phyloP scores from a whole-genome alignment of 1,140 invertebrate species.

The Colletes gigas region DNA sequence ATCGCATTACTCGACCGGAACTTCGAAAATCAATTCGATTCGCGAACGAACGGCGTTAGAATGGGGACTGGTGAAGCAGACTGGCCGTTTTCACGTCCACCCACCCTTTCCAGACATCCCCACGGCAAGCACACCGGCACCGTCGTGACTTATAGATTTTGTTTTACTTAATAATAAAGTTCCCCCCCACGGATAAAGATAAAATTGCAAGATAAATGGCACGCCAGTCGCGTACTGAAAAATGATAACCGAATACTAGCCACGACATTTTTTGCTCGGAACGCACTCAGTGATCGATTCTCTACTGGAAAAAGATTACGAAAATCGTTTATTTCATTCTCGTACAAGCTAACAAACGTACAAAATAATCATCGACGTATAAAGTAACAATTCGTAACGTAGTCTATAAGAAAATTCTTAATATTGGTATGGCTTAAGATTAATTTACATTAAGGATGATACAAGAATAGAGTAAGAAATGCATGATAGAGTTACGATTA shows the following conservation, averaged over 20 bases:
- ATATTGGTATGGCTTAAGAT: not conserved
- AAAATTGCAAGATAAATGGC: conserved; percentile 52
- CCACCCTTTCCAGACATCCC: not conserved
- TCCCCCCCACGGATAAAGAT: conserved; percentile 33
- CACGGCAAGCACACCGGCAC: not conserved
- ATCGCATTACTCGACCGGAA: conserved; percentile 52
- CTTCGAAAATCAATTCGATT: conserved; percentile 66
- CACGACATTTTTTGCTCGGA: conserved; percentile 31
- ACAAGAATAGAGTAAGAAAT: not conserved
- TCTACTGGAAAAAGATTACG: conserved; percentile 44
- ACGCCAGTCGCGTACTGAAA: conserved; percentile 19
- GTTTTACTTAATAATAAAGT: conserved; percentile 71
- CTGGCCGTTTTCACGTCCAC: conserved; percentile 24
- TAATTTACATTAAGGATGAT: not conserved
- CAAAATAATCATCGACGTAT: not conserved
- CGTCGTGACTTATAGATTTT: conserved; percentile 62
- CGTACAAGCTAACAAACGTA: conserved; percentile 23
- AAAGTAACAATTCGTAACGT: not conserved
- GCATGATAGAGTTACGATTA: not conserved
- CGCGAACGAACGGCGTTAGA: conserved; percentile 34
- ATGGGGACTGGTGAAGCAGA: conserved; percentile 42
- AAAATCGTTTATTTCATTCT: conserved; percentile 60
- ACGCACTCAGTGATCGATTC: conserved; percentile 3
- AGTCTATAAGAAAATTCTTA: too few species aligned
- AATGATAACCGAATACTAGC: conserved; percentile 45